Evolutionary conservation across 1,140 invertebrate genomes (phyloP), one percentile per base, ranked within the genome.

Genomic region (Drosophila willistoni): DNA sequence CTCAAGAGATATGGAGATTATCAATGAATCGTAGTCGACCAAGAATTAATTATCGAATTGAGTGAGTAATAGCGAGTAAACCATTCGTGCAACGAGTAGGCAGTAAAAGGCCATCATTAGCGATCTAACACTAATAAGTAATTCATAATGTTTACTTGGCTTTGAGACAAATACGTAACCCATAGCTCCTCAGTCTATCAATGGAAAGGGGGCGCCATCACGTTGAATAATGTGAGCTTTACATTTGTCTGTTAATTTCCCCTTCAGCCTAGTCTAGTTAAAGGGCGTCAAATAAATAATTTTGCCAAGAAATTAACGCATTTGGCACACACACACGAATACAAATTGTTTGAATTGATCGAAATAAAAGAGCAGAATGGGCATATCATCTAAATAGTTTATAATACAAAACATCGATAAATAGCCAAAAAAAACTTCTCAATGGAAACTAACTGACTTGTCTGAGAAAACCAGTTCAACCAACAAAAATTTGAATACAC

Each of bases 401-500:
- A 62, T 36, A 76, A 76, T 76, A 64, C 60, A 76, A 76, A 51
- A 70, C 69, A 73, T 42, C 66, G 62, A 70, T 59, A 33, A 57
- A 77, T 71, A 77, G 47, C 60, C 39, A 62, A 56, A n/a, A 39
- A 25, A 60, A 57, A 29, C 19, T 9, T 33, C 64, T 76, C 65
- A 79, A 83, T 82, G 72, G 73, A 51, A 47, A 59, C 72, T 13
- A 76, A 64, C 73, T 17, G 60, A 75, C 68, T 56, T 51, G n/a
- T 66, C 25, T 55, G 34, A 39, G 36, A 9, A 66, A 71, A 71
- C 60, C 41, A 72, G 63, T 72, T 77, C 74, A 59, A 47, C 41
- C 29, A 64, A 71, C 74, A 60, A 75, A 60, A 75, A 82, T 76
- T 14, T 17, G 14, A 47, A 79, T 71, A 78, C 60, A 83, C 64